Conservation (phyloP, 2,888 invertebrate species). For the Napeogenes sylphis region DNA sequence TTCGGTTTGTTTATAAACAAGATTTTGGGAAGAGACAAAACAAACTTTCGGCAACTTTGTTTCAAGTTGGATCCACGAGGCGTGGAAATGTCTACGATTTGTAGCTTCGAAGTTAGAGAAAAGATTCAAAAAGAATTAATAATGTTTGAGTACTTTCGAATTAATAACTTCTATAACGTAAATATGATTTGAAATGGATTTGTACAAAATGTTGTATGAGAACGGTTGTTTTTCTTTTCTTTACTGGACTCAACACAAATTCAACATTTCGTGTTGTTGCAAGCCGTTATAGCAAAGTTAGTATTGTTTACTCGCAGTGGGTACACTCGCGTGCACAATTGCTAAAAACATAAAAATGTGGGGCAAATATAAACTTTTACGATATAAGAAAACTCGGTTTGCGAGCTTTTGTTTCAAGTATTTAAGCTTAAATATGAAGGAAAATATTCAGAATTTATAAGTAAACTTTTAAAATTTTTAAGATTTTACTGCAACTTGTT, state of each 20-base stretch:
- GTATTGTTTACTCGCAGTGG: slow-evolving; percentile 24
- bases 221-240: no score
- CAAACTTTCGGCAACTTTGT: neutral
- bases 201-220: no score
- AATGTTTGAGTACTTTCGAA: no score
- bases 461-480: slow-evolving; percentile 8
- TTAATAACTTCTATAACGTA: no score
- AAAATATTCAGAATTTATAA: slow-evolving; percentile 13
- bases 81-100: neutral
- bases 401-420: slow-evolving; percentile 12
- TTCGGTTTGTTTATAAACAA: slow-evolving; percentile 2
- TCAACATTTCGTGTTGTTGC: neutral
- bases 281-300: neutral
- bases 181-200: no score
- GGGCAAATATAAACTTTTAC: slow-evolving; percentile 30
- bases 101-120: neutral
- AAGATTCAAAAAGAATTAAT: neutral
- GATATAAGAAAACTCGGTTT: slow-evolving; percentile 27
- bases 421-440: slow-evolving; percentile 15
- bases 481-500: neutral
- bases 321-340: slow-evolving; percentile 34
- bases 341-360: slow-evolving; percentile 33
- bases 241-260: no score
- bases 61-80: neutral
- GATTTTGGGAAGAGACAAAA: neutral